Evolutionary conservation across 2,113 vertebrate species (phyloP).

Genomic region (Rhodinocichla rosea): DNA sequence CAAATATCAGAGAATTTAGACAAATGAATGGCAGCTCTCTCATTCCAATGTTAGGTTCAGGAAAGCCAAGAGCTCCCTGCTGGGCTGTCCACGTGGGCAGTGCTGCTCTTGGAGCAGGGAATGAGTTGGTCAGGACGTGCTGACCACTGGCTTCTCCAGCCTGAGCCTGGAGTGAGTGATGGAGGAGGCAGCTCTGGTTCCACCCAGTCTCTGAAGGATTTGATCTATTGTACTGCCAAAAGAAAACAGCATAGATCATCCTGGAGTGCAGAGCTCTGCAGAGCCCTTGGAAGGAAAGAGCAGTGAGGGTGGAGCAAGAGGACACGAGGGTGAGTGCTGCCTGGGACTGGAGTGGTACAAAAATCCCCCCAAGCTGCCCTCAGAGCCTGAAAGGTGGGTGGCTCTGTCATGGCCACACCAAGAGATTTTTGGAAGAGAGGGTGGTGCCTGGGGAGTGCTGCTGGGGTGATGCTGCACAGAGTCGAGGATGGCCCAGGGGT

Average conservation of each 20-base stretch:
- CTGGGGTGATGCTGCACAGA: neutral
- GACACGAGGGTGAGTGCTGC: neutral
- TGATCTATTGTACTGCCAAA: slow-evolving; percentile 30
- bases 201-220: slow-evolving; percentile 56
- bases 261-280: neutral
- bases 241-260: slow-evolving; percentile 38
- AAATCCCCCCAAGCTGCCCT: neutral
- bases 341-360: neutral
- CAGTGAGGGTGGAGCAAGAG: slow-evolving; percentile 3
- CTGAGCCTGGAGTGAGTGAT: neutral
- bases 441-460: neutral
- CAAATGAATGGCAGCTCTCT: neutral
- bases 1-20: neutral
- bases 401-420: neutral
- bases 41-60: neutral
- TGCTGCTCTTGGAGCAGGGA: neutral
- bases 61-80: neutral
- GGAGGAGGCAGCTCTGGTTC: slow-evolving; percentile 30
- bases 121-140: neutral
- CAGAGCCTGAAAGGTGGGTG: neutral
- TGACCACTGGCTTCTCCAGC: neutral
- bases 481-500: neutral
- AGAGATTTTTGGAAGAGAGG: neutral
- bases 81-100: neutral
- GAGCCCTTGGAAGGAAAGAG: slow-evolving; percentile 11